Percentiles rank a stretch among this genome's conserved stretches.
Conservation (phyloP, 2,113 vertebrate genomes). For the Hiodon tergisus region DNA sequence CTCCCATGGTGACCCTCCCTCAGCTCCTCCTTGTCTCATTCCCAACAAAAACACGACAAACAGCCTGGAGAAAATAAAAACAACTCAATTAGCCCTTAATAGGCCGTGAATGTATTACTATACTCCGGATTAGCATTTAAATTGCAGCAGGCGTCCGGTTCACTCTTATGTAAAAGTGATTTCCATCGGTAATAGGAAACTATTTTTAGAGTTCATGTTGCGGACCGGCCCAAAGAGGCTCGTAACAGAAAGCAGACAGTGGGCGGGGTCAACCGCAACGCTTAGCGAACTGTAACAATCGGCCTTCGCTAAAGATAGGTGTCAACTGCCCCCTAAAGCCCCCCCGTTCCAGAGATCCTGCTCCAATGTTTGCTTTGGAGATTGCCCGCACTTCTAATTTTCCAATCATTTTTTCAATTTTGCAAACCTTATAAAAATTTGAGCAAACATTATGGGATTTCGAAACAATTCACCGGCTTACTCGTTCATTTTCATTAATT, state of each 20-base stretch:
- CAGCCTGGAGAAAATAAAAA: slow-evolving; percentile 19
- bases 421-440: no score
- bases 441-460: no score
- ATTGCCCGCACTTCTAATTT: no score
- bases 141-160: slow-evolving; percentile 12
- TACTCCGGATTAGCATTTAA: slow-evolving; percentile 17
- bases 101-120: slow-evolving; percentile 22
- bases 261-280: background rate
- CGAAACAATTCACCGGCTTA: no score
- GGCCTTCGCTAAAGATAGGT: no score
- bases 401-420: no score
- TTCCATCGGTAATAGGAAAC: slow-evolving; percentile 15
- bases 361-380: no score
- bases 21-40: background rate
- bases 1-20: background rate
- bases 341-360: no score
- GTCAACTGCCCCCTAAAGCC: no score
- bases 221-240: background rate
- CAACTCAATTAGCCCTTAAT: slow-evolving; percentile 23
- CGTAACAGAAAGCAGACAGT: background rate
- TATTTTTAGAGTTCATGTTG: slow-evolving; percentile 13
- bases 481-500: no score
- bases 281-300: background rate
- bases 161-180: slow-evolving; percentile 19
- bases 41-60: slow-evolving; percentile 4